phyloP scores from a whole-genome alignment of 1,140 invertebrate species.

The Homarus americanus region DNA sequence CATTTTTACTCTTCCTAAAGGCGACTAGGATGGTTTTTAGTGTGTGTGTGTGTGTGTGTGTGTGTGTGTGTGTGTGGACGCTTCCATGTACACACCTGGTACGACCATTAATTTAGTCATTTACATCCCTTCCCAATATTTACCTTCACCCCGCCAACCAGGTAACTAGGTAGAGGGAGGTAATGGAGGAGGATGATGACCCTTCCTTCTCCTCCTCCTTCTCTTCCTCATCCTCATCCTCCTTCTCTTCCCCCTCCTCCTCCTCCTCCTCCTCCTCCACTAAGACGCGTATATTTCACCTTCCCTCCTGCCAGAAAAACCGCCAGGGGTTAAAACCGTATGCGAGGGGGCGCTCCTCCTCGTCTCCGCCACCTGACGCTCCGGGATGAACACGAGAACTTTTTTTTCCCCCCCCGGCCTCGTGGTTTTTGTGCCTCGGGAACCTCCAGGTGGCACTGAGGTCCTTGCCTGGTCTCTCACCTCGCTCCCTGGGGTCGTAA shows the following conservation, averaged over 20 bases:
- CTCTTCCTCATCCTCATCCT: neutral
- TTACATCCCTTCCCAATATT: neutral
- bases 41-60: too few relatives aligned
- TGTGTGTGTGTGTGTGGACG: too few relatives aligned
- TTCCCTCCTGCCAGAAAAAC: conserved; percentile 7
- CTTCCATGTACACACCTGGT: too few relatives aligned
- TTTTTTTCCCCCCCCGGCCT: conserved; percentile 6
- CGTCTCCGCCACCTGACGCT: conserved; percentile 31
- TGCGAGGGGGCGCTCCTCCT: neutral
- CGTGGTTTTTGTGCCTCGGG: conserved; percentile 15
- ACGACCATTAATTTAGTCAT: too few relatives aligned
- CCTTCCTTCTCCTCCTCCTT: neutral
- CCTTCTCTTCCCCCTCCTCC: neutral
- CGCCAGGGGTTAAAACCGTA: neutral
- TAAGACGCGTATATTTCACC: neutral
- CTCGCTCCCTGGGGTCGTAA: neutral
- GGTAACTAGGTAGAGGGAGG: neutral
- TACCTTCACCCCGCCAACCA: neutral
- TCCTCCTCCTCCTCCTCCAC: neutral
- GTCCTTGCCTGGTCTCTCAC: neutral
- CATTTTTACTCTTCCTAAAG: too few relatives aligned
- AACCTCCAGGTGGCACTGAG: conserved; percentile 2
- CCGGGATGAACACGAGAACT: neutral
- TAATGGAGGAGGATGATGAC: neutral
- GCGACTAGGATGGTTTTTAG: too few relatives aligned